Evolutionary conservation across 2,113 vertebrate species (phyloP).

Genomic region (Erpornis zantholeuca): DNA sequence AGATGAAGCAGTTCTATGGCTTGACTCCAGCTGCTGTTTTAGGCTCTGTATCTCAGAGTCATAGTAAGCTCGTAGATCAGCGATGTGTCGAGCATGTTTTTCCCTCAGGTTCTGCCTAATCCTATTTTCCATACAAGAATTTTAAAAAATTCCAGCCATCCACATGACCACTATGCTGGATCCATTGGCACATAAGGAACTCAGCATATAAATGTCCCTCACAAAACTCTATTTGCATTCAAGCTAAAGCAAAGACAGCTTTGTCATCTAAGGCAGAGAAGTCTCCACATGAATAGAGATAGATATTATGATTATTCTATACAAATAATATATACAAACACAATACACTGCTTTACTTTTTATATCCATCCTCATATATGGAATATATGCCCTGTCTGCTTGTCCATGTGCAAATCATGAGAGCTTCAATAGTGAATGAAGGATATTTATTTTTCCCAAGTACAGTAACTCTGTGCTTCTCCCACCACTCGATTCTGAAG

Average conservation of each 20-base stretch:
- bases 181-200: not conserved
- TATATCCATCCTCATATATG: not conserved
- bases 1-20: constrained; percentile 65
- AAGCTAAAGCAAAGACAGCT: not conserved
- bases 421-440: not conserved
- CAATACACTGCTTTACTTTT: not conserved
- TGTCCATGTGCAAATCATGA: not conserved
- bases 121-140: constrained; percentile 65
- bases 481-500: not conserved
- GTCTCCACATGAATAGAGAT: not conserved
- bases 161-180: not conserved
- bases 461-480: not conserved
- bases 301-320: not conserved
- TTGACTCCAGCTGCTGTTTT: constrained; percentile 83
- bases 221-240: not conserved
- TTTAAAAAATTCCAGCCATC: not conserved
- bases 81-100: constrained; percentile 89
- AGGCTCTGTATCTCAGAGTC: constrained; percentile 88
- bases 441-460: not conserved
- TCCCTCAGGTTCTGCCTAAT: constrained; percentile 91
- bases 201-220: not conserved
- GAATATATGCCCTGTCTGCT: not conserved
- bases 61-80: constrained; percentile 92
- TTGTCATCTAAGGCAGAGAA: not conserved
- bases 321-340: not conserved